Evolutionary conservation across 2,797 vertebrate species (phyloP).

Genomic region (Luscinia megarhynchos): DNA sequence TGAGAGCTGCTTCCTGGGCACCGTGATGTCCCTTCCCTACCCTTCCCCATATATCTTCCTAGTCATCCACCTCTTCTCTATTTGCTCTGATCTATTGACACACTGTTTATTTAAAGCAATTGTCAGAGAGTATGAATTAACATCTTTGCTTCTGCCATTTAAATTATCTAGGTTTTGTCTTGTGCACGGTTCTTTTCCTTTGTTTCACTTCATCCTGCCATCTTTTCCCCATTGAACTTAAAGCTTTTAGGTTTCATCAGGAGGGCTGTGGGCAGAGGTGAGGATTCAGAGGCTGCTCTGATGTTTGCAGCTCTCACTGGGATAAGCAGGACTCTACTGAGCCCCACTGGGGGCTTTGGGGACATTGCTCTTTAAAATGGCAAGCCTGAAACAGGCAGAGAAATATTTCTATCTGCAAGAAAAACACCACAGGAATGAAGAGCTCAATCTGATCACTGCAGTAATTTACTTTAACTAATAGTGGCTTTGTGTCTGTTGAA

Average conservation of each 20-base stretch:
- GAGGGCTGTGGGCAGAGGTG: not conserved
- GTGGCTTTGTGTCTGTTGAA: not conserved
- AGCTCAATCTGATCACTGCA: not conserved
- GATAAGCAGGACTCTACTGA: not conserved
- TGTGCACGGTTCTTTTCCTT: not conserved
- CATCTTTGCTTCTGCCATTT: not conserved
- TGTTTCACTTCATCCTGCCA: not conserved
- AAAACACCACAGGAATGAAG: not conserved
- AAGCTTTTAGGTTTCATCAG: not conserved
- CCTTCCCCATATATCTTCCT: not conserved
- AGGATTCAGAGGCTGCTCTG: not conserved
- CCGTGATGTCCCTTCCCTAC: fast-evolving
- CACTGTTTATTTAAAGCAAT: not conserved
- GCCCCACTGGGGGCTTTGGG: not conserved
- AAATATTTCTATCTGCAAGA: not conserved
- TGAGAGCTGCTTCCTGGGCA: not conserved
- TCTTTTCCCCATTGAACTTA: not conserved
- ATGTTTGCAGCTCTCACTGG: not conserved
- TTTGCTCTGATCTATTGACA: not conserved
- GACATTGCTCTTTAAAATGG: not conserved
- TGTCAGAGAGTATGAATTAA: not conserved
- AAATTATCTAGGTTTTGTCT: not conserved
- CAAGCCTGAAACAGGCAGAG: not conserved
- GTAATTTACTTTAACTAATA: not conserved
- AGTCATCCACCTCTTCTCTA: not conserved